Base-by-base conservation (phyloP, 2,888 invertebrate genomes). In the Scaptomyza cyrtandrae region DNA sequence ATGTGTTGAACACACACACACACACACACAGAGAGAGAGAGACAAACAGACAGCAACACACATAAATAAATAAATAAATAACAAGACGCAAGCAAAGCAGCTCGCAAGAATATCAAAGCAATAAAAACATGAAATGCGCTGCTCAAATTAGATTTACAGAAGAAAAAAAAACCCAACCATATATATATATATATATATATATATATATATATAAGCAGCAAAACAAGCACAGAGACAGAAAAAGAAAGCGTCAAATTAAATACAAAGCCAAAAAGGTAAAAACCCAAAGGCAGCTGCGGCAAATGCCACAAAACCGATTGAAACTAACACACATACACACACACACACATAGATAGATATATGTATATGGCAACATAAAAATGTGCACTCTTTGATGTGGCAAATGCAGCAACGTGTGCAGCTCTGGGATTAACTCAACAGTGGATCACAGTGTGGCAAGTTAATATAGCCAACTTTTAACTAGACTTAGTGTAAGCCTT, bases 111-210 rank as follows among this genome's bases (percentile, higher is more conserved):
- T 68, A 79, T 72, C 73, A 80, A 80, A 70, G 77, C 66, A 75
- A 75, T 63, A 83, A 83, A 75, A 75, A 73, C 68, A 80, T 80
- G 63, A 78, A 80, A 80, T 80, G 65, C 67, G 58, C 73, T 57
- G 52, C 75, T 66, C 19, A 76, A 76, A 76, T 76, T 76, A 76
- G 62, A 77, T 77, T 61, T 62, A 73, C 63, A 63, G 53, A 68
- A 75, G 77, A 49, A 16, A 35, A 35, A 13, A 49, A 16, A 35
- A 35, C 2, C 29, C 6, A 6, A 27, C 27, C 6, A 27, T 27
- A 27, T 31, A 31, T 9, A 31, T 31, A 19, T 41, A 41, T 41
- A 41, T 41, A 41, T 41, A 16, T n/a, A 14, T 14, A 67, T 75
- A 61, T 56, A 74, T 52, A 67, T 44, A 64, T 33, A 13, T 13